phyloP scores from a whole-genome alignment of 1,140 invertebrate species.

The Tribolium castaneum region DNA sequence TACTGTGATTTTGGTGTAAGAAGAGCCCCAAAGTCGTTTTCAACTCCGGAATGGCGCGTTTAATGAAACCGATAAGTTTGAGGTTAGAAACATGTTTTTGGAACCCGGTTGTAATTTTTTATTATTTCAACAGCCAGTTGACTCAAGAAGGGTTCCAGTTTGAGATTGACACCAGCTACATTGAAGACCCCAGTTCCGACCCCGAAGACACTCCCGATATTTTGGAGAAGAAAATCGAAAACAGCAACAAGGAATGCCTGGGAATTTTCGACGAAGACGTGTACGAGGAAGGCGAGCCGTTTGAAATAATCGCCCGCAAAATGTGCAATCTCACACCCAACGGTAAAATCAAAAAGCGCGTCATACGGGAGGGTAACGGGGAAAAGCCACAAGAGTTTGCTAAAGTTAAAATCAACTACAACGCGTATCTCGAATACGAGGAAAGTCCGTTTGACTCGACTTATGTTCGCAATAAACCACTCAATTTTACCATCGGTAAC shows the following conservation, averaged over 20 bases:
- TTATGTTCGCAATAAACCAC: slow-evolving; percentile 64
- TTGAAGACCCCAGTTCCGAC: not conserved
- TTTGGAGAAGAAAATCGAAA: not conserved
- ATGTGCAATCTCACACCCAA: slow-evolving; percentile 46
- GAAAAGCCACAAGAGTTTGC: slow-evolving; percentile 67
- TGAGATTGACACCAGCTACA: not conserved
- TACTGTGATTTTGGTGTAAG: not conserved
- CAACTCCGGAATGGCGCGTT: not conserved
- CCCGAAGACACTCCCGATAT: not conserved
- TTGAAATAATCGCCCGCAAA: slow-evolving; percentile 47
- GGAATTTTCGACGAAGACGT: slow-evolving; percentile 19
- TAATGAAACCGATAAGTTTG: not conserved
- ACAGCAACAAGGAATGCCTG: slow-evolving; percentile 6
- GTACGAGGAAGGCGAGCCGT: slow-evolving; percentile 40
- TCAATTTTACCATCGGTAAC: slow-evolving; percentile 64
- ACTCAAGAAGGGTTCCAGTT: not conserved
- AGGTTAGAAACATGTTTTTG: not conserved
- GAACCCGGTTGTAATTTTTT: not conserved
- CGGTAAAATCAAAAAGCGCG: slow-evolving; percentile 52
- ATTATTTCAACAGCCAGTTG: not conserved
- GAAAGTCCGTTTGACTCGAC: slow-evolving; percentile 79
- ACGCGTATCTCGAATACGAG: slow-evolving; percentile 73
- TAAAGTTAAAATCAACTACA: slow-evolving; percentile 73
- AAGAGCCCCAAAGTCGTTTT: not conserved
- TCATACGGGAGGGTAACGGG: slow-evolving; percentile 65